Evolutionary conservation across 2,113 vertebrate genomes (phyloP).

Genomic region (Peromyscus californicus): DNA sequence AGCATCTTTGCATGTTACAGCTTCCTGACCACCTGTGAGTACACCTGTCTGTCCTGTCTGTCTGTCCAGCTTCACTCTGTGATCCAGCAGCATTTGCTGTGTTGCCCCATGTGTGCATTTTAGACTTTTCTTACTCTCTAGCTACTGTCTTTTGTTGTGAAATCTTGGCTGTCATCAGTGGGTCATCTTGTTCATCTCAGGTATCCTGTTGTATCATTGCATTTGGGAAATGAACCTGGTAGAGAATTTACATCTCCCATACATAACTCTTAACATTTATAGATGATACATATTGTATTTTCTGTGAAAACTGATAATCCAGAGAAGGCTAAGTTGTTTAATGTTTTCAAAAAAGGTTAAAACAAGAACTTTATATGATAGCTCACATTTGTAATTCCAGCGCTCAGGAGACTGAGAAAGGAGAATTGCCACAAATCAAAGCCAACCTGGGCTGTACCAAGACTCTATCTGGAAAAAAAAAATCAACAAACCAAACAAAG

Average conservation of each 20-base stretch:
- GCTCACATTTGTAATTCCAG: background rate
- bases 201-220: background rate
- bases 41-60: background rate
- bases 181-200: background rate
- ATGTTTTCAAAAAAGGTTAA: background rate
- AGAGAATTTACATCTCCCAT: conserved; percentile 3
- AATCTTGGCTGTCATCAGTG: background rate
- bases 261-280: conserved; percentile 4
- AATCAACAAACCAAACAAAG: background rate
- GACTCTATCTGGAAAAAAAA: background rate
- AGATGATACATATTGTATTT: conserved; percentile 23
- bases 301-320: background rate
- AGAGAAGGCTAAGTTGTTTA: conserved; percentile 8
- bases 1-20: background rate
- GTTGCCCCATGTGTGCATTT: background rate
- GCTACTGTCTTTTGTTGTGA: background rate
- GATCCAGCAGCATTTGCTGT: background rate
- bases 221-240: conserved; percentile 10
- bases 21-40: background rate
- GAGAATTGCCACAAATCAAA: background rate
- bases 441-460: background rate
- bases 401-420: background rate
- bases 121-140: background rate
- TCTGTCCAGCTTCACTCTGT: conserved; percentile 6
- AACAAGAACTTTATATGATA: background rate